phyloP scores from a whole-genome alignment of 1,140 invertebrate species.

The Harpegnathos saltator region DNA sequence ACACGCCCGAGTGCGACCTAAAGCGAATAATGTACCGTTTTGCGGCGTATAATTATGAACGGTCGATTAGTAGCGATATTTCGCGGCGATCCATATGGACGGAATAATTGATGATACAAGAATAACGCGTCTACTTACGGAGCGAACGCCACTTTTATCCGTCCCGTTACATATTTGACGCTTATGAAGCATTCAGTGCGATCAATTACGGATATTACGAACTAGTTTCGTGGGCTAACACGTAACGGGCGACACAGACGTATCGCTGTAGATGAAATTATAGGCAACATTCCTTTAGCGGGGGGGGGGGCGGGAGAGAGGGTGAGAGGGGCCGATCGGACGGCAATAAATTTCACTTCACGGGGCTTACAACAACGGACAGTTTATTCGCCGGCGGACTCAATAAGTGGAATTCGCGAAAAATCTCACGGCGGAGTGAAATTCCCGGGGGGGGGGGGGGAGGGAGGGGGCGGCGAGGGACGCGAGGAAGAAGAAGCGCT shows the following conservation, averaged over 20 bases:
- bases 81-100: conserved; percentile 3
- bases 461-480: neutral
- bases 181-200: conserved; percentile 21
- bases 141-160: neutral
- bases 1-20: neutral
- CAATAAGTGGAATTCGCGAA: conserved; percentile 34
- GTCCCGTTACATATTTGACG: conserved; percentile 1
- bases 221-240: neutral
- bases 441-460: conserved; percentile 41
- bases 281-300: neutral
- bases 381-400: conserved; percentile 27
- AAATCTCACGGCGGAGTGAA: conserved; percentile 60
- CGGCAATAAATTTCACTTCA: conserved; percentile 7
- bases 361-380: neutral
- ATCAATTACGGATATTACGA: neutral
- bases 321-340: neutral
- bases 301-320: neutral
- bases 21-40: neutral
- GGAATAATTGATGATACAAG: conserved; percentile 45
- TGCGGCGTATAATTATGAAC: conserved; percentile 38
- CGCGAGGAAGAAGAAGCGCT: conserved; percentile 46
- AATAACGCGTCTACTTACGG: conserved; percentile 27
- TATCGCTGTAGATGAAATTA: neutral
- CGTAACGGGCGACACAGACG: too few relatives aligned
- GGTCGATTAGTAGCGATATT: conserved; percentile 45